Percentiles rank a stretch among this genome's conserved stretches.
Evolutionary conservation across 2,797 vertebrate genomes (phyloP).

Genomic region (Sebastes elongatus): DNA sequence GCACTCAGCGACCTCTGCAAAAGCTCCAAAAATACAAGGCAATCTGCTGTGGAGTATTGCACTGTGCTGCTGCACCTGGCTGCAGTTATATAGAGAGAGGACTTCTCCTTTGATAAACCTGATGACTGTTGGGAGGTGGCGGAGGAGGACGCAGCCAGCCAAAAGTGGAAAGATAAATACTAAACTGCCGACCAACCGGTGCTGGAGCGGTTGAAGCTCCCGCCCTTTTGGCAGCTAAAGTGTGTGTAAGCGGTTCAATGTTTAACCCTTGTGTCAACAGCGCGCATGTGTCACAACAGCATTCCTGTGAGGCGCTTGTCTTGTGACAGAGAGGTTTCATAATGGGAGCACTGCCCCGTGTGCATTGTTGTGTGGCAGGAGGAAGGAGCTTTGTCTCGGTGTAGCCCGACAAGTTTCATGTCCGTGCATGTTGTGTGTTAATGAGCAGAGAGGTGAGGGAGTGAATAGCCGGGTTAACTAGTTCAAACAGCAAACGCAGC

Average conservation of each 20-base stretch:
- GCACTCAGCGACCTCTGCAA: conserved; percentile 66
- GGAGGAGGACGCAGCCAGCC: conserved; percentile 25
- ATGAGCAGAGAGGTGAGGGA: conserved; percentile 42
- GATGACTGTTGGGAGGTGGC: conserved; percentile 56
- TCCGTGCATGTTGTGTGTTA: conserved; percentile 57
- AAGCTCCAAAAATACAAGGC: conserved; percentile 43
- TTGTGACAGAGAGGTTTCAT: conserved; percentile 76
- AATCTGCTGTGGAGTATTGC: conserved; percentile 38
- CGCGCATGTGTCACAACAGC: conserved; percentile 75
- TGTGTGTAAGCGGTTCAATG: conserved; percentile 61
- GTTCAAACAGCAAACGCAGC: conserved; percentile 55
- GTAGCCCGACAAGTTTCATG: conserved; percentile 54
- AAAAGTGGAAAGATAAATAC: conserved; percentile 74
- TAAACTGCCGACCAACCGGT: conserved; percentile 54
- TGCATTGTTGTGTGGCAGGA: conserved; percentile 52
- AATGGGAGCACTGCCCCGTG: conserved; percentile 46
- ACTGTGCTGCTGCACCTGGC: conserved; percentile 60
- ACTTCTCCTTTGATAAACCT: conserved; percentile 68
- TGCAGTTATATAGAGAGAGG: conserved; percentile 38
- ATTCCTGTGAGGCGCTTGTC: conserved; percentile 70
- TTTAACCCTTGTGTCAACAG: conserved; percentile 80
- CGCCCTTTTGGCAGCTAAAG: conserved; percentile 63
- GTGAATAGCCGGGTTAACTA: conserved; percentile 37
- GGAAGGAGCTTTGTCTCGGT: conserved; percentile 40
- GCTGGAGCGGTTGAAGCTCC: conserved; percentile 62